Conservation (phyloP, 2,797 vertebrate species). For the Simalia tracyae region DNA sequence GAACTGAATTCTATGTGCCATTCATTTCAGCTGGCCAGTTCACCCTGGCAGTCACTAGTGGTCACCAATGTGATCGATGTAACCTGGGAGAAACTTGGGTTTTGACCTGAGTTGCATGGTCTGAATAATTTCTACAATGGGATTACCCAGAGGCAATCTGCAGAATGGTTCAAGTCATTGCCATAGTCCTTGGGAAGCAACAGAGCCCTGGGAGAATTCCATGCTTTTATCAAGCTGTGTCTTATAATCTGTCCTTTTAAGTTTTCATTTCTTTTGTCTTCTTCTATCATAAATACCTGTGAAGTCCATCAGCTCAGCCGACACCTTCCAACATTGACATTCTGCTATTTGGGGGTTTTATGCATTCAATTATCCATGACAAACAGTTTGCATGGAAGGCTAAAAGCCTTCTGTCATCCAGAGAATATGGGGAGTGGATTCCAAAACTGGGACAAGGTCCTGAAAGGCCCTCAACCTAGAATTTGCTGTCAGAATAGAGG, state of each 20-base stretch:
- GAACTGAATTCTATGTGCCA: not conserved
- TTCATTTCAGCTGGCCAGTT: not conserved
- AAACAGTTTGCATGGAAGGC: not conserved
- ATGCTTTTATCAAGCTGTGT: not conserved
- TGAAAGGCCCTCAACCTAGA: not conserved
- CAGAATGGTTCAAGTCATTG: not conserved
- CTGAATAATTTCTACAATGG: not conserved
- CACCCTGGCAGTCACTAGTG: not conserved
- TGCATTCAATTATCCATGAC: not conserved
- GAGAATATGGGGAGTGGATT: not conserved
- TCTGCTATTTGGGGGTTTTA: not conserved
- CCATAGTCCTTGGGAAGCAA: not conserved
- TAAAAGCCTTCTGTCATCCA: not conserved
- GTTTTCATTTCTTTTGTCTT: not conserved
- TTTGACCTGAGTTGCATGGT: not conserved
- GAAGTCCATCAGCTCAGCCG: not conserved
- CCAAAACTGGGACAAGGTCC: not conserved
- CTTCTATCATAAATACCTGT: not conserved
- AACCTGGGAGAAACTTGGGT: not conserved
- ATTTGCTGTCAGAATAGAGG: not conserved
- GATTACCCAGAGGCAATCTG: not conserved
- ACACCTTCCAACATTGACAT: not conserved
- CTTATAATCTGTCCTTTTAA: not conserved
- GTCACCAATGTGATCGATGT: not conserved
- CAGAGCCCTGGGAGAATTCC: not conserved